phyloP scores from a whole-genome alignment of 2,888 invertebrate genomes.

The Geophilus truncorum region DNA sequence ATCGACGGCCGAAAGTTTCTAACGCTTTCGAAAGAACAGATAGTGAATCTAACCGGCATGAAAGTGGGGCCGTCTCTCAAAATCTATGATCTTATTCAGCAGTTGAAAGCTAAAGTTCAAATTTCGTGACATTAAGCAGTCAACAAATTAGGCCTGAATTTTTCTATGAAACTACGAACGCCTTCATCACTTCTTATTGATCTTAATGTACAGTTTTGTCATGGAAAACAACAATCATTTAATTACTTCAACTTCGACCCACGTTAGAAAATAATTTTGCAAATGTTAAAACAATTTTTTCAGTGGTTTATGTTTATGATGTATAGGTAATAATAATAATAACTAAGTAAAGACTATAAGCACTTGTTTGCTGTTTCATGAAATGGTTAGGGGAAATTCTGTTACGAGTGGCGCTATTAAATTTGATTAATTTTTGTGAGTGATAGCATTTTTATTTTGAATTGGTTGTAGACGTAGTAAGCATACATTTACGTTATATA shows the following conservation, averaged over 20 bases:
- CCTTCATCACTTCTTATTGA: neutral
- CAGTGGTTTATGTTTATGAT: too few relatives aligned
- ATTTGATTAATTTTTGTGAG: neutral
- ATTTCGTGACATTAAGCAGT: constrained; percentile 30
- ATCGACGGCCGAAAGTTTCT: constrained; percentile 77
- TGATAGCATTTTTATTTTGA: too few relatives aligned
- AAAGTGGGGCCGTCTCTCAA: constrained; percentile 93
- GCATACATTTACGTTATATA: too few relatives aligned
- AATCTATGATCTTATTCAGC: constrained; percentile 86
- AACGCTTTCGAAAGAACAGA: constrained; percentile 79
- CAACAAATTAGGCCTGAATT: neutral
- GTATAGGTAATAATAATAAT: too few relatives aligned
- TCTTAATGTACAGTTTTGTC: neutral
- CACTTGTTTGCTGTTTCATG: too few relatives aligned
- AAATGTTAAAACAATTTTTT: neutral
- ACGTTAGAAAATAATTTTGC: neutral
- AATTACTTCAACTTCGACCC: neutral
- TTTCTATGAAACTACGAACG: neutral
- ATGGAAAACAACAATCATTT: neutral
- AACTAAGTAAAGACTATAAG: too few relatives aligned
- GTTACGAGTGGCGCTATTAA: neutral
- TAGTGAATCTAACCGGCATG: constrained; percentile 80
- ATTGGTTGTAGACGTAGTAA: too few relatives aligned
- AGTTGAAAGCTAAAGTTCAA: constrained; percentile 72
- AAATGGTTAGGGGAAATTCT: too few relatives aligned